Conservation (phyloP, 2,113 vertebrate genomes). For the Pituophis catenifer region DNA sequence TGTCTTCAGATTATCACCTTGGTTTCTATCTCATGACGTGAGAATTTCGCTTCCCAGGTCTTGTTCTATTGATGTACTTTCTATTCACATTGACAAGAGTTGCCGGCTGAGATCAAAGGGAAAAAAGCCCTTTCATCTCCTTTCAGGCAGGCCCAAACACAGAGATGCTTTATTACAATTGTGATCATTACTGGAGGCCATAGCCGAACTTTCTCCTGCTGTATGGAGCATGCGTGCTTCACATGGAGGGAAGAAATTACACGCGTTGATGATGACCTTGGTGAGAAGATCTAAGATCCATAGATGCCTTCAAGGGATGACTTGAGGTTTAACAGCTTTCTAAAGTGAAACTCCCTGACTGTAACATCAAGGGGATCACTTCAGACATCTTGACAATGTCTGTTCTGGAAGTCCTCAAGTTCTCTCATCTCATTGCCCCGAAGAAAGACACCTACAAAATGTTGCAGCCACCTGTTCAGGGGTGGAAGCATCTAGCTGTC, state of each 20-base stretch:
- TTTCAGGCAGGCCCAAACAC: slow-evolving; percentile 57
- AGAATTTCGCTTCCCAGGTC: not conserved
- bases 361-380: not conserved
- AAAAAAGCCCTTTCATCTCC: slow-evolving; percentile 63
- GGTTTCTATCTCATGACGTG: not conserved
- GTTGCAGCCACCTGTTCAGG: not conserved
- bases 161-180: not conserved
- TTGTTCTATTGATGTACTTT: slow-evolving; percentile 45
- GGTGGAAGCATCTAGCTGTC: not conserved
- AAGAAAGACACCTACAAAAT: not conserved
- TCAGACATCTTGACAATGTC: not conserved
- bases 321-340: not conserved
- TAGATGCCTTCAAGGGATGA: not conserved
- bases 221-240: not conserved
- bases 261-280: not conserved
- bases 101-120: slow-evolving; percentile 67
- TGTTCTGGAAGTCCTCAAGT: not conserved
- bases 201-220: slow-evolving; percentile 14
- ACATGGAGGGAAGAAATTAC: not conserved
- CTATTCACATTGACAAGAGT: slow-evolving; percentile 72
- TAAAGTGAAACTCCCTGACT: not conserved
- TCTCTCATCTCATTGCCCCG: not conserved
- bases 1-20: not conserved
- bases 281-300: not conserved
- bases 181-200: not conserved